A percentile compares a stretch with the other conserved stretches of the same genome.
Conservation (phyloP, 2,113 vertebrate genomes). For the Aspidoscelis tigris region DNA sequence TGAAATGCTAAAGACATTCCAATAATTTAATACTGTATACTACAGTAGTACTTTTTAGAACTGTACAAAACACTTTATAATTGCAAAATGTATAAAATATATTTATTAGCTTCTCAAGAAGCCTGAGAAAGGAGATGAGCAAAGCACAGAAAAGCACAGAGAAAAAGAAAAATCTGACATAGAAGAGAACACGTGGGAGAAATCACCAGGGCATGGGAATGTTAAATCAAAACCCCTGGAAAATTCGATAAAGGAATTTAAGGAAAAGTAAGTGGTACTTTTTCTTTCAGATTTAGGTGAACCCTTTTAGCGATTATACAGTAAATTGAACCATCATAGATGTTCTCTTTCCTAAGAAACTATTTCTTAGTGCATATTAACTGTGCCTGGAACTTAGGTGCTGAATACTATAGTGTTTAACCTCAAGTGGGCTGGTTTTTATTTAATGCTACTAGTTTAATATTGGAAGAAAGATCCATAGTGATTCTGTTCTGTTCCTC, state of each 20-base stretch:
- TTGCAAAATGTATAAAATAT: slow-evolving; percentile 40
- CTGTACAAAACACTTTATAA: slow-evolving; percentile 13
- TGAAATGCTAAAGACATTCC: background rate
- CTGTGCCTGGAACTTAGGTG: background rate
- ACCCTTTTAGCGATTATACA: background rate
- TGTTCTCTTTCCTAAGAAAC: too few relatives aligned
- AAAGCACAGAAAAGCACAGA: slow-evolving; percentile 82
- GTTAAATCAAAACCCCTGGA: slow-evolving; percentile 75
- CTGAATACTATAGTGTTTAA: background rate
- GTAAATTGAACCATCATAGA: background rate
- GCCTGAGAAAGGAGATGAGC: slow-evolving; percentile 90
- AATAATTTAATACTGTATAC: slow-evolving; percentile 12
- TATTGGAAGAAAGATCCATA: too few relatives aligned
- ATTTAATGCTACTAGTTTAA: too few relatives aligned
- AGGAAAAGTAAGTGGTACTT: slow-evolving; percentile 86
- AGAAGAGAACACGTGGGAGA: slow-evolving; percentile 86
- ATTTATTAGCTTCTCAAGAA: slow-evolving; percentile 93
- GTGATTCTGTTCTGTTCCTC: too few relatives aligned
- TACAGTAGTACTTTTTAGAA: background rate
- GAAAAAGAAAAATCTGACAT: slow-evolving; percentile 85
- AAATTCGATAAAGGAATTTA: slow-evolving; percentile 72
- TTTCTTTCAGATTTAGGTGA: background rate
- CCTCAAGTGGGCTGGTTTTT: background rate
- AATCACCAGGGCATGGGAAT: slow-evolving; percentile 69
- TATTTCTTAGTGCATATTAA: background rate